phyloP scores from a whole-genome alignment of 2,888 invertebrate genomes.

The Cephonodes hylas region DNA sequence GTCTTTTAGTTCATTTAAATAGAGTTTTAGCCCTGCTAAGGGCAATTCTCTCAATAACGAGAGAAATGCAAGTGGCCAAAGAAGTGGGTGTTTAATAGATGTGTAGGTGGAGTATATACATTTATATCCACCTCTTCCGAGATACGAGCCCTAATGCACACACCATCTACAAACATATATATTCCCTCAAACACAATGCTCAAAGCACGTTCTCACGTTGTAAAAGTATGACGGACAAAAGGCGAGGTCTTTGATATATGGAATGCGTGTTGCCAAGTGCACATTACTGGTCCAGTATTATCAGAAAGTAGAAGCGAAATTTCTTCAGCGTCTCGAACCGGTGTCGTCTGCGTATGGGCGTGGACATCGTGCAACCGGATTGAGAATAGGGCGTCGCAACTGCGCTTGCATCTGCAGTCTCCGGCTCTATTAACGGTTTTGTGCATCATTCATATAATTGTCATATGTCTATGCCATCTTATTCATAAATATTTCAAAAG shows the following conservation, averaged over 20 bases:
- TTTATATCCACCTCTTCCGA: not conserved
- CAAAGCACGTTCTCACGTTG: not conserved
- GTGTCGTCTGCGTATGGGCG: not conserved
- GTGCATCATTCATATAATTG: no score
- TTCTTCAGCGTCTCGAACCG: conserved; percentile 3
- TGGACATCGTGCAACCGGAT: not conserved
- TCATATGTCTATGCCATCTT: no score
- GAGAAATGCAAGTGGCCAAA: no score
- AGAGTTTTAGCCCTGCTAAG: no score
- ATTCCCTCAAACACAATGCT: not conserved
- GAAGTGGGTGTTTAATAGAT: no score
- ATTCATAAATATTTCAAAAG: no score
- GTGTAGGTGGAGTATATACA: no score
- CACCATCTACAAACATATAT: not conserved
- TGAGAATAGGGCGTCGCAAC: not conserved
- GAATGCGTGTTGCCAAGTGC: not conserved
- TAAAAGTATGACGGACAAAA: no score
- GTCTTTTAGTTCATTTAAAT: no score
- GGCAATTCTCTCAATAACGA: no score
- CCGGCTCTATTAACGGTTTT: not conserved
- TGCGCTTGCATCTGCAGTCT: not conserved
- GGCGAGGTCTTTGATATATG: no score
- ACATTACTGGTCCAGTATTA: not conserved
- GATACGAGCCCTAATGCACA: no score
- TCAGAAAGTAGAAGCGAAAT: conserved; percentile 5